phyloP scores from a whole-genome alignment of 2,888 invertebrate genomes.

The Acleris sparsana region DNA sequence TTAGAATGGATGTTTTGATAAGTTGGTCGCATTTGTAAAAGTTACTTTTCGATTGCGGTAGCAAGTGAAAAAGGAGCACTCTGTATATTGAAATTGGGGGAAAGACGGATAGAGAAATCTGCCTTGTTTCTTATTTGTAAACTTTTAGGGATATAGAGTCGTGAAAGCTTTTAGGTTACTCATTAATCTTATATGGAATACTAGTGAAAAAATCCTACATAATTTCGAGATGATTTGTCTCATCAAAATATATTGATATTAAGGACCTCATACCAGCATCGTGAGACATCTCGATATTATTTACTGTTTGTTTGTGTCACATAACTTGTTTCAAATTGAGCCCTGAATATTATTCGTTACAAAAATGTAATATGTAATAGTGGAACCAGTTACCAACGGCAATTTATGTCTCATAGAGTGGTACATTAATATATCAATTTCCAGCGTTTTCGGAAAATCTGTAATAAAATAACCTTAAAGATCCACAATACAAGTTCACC shows the following conservation, averaged over 20 bases:
- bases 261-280: too few species aligned
- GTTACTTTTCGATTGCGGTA: conserved; percentile 27
- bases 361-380: too few species aligned
- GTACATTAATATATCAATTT: background rate
- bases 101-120: conserved; percentile 26
- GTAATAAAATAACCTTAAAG: conserved; percentile 13
- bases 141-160: background rate
- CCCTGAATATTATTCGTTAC: too few species aligned
- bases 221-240: too few species aligned
- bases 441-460: background rate
- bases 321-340: too few species aligned
- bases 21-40: conserved; percentile 30
- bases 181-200: background rate
- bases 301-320: too few species aligned
- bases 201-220: background rate
- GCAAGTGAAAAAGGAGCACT: conserved; percentile 52
- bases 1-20: conserved; percentile 35
- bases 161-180: conserved; percentile 1
- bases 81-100: conserved; percentile 45
- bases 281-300: too few species aligned
- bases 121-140: conserved; percentile 13
- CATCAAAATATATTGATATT: too few species aligned
- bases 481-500: conserved; percentile 18
- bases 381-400: too few species aligned
- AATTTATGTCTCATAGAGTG: too few species aligned